phyloP scores from a whole-genome alignment of 2,797 vertebrate genomes.

The Hydrophis major region DNA sequence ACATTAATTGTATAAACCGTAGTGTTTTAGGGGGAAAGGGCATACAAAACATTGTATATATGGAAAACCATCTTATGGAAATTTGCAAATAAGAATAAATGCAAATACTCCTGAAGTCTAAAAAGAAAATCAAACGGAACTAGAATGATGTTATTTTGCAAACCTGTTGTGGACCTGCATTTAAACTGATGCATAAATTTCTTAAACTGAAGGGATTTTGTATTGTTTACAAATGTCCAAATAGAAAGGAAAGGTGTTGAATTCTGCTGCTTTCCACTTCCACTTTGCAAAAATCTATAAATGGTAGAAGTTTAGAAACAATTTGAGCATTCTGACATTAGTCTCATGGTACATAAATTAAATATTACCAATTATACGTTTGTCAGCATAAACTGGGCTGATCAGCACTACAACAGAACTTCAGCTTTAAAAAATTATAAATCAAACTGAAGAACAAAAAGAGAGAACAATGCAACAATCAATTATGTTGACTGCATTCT shows the following conservation, averaged over 20 bases:
- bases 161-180: not conserved
- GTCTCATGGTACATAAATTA: not conserved
- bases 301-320: not conserved
- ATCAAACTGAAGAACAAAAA: not conserved
- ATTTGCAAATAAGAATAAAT: not conserved
- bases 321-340: not conserved
- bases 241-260: not conserved
- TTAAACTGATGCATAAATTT: not conserved
- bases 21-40: not conserved
- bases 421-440: not conserved
- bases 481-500: not conserved
- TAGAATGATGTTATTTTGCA: not conserved
- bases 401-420: not conserved
- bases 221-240: not conserved
- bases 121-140: not conserved
- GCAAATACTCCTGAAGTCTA: not conserved
- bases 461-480: not conserved
- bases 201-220: not conserved
- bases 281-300: not conserved
- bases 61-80: not conserved
- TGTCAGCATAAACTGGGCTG: not conserved
- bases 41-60: not conserved
- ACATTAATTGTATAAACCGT: not conserved
- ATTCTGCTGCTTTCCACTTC: not conserved
- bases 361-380: not conserved